Evolutionary conservation across 2,888 invertebrate species (phyloP).

Genomic region (Drosophila phalerata): DNA sequence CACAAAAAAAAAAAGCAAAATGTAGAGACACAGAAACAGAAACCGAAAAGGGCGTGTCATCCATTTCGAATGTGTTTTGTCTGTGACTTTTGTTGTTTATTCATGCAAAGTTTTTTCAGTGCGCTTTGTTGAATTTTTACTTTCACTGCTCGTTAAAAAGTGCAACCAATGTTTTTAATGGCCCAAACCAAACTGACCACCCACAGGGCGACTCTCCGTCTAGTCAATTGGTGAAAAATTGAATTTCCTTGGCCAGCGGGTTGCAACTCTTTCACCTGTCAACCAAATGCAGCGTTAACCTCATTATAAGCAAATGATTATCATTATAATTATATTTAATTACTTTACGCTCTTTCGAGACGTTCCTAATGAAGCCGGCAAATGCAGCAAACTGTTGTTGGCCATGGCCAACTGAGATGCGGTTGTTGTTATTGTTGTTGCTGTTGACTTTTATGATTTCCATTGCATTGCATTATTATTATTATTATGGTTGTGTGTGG

Average conservation of each 20-base stretch:
- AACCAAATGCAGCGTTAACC: slow-evolving; percentile 61
- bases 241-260: slow-evolving; percentile 49
- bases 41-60: slow-evolving; percentile 60
- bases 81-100: slow-evolving; percentile 56
- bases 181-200: slow-evolving; percentile 37
- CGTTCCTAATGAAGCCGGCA: slow-evolving; percentile 76
- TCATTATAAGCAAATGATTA: slow-evolving; percentile 51
- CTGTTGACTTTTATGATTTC: slow-evolving; percentile 81
- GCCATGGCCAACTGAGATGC: slow-evolving; percentile 35
- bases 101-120: slow-evolving; percentile 67
- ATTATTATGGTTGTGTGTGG: slow-evolving; percentile 75
- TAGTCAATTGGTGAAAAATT: slow-evolving; percentile 19
- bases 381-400: slow-evolving; percentile 29
- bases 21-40: slow-evolving; percentile 7
- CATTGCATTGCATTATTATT: slow-evolving; percentile 76
- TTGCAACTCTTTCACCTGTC: slow-evolving; percentile 66
- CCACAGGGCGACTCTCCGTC: slow-evolving; percentile 32
- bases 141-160: slow-evolving; percentile 66
- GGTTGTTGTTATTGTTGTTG: slow-evolving; percentile 31
- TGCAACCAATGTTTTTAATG: slow-evolving; percentile 59
- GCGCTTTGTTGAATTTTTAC: slow-evolving; percentile 51
- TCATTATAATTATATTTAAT: slow-evolving; percentile 45
- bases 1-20: slow-evolving; percentile 15
- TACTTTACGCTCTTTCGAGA: slow-evolving; percentile 45
- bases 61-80: slow-evolving; percentile 41